Evolutionary conservation across 1,140 invertebrate genomes (phyloP), one percentile per base, ranked within the genome.

Genomic region (Ruditapes philippinarum): DNA sequence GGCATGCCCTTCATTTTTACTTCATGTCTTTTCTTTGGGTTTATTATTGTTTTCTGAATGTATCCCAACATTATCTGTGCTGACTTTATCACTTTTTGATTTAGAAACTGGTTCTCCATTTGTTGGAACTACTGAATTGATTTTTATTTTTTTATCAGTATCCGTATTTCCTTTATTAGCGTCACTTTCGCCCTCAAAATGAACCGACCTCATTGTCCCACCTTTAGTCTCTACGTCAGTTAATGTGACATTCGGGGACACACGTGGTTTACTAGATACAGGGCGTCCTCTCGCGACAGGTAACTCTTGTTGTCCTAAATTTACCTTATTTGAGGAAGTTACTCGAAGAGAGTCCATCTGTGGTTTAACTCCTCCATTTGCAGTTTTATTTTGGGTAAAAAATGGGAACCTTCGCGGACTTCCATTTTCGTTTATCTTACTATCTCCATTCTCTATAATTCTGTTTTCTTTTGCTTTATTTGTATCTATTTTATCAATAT

Each of bases 121-220:
- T n/a, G n/a, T n/a, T n/a, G n/a, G n/a, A n/a, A n/a, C n/a, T n/a
- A n/a, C n/a, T n/a, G n/a, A n/a, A n/a, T n/a, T n/a, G n/a, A n/a
- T n/a, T n/a, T n/a, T n/a, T n/a, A n/a, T n/a, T n/a, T n/a, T n/a
- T n/a, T n/a, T n/a, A n/a, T 57, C 7, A 62, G 7, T 28, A 28
- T 62, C n/a, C 4, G 65, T 38, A 2, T 70, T 38, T 1, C 1
- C 65, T 17, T 38, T 22, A 17, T 40, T 28, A 22, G 22, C 19
- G 33, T 70, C 22, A 38, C 74, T n/a, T n/a, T n/a, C n/a, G n/a
- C n/a, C 82, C 54, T 84, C 45, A 54, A 54, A 84, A 54, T 84
- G 82, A 70, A 84, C 82, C 4, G 65, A 60, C 33, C 74, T 73
- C 36, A 38, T 28, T 38, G 28, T 31, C 38, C 22, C 2, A 62